These are phyloP conservation scores for Toxostoma redivivum DNA, from an alignment of 2,113 vertebrate species.

Conservation along the genomic window DNA sequence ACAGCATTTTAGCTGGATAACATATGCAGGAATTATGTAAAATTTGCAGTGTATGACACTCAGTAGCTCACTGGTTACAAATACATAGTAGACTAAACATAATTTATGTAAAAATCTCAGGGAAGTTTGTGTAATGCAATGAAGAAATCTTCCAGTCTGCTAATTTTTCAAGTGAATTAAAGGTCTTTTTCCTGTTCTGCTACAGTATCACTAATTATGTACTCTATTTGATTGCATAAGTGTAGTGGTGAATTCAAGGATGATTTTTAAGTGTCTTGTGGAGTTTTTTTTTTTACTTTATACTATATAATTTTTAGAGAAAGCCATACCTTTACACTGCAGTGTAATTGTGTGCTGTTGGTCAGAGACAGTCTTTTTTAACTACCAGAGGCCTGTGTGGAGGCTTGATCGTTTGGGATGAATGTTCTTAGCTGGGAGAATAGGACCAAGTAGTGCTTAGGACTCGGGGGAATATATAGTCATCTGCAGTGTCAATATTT, in stretches of 20 bases:
- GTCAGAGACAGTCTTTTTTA: not conserved
- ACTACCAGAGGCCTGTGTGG: not conserved
- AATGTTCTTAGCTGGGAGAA: not conserved
- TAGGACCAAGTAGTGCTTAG: not conserved
- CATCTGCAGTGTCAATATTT: not conserved
- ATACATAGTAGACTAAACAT: constrained; percentile 14
- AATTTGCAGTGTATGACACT: constrained; percentile 18
- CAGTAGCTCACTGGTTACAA: constrained; percentile 38
- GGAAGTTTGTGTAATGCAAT: constrained; percentile 61
- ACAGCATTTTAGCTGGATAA: constrained; percentile 46
- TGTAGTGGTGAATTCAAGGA: constrained; percentile 1
- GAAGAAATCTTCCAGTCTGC: constrained; percentile 63
- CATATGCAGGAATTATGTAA: constrained; percentile 26
- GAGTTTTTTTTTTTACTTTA: not conserved
- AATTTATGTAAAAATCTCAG: constrained; percentile 66
- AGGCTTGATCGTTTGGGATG: not conserved
- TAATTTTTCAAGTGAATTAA: constrained; percentile 60
- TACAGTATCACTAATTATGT: constrained; percentile 24
- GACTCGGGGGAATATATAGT: not conserved
- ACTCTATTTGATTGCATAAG: constrained; percentile 22
- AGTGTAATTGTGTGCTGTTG: not conserved
- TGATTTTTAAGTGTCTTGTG: constrained; percentile 16
- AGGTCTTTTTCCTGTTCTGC: constrained; percentile 23
- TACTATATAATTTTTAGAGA: not conserved
- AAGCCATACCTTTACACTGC: not conserved